Evolutionary conservation across 2,888 invertebrate species (phyloP).

Genomic region (Automeris io): DNA sequence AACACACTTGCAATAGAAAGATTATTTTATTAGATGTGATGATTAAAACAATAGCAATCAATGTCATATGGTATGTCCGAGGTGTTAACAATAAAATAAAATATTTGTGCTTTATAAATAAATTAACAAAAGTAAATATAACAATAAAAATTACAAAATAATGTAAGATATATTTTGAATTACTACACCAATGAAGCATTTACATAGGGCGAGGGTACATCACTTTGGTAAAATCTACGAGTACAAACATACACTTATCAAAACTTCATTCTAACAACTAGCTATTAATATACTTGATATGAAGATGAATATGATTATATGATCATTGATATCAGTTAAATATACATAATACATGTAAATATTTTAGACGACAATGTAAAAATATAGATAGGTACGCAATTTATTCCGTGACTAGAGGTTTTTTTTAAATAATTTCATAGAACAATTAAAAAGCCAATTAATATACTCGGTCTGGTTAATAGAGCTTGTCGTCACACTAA

Average conservation of each 20-base stretch:
- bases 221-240: slow-evolving; percentile 30
- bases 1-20: slow-evolving; percentile 53
- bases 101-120: slow-evolving; percentile 73
- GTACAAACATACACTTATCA: slow-evolving; percentile 18
- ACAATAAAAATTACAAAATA: slow-evolving; percentile 58
- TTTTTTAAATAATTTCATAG: slow-evolving; percentile 12
- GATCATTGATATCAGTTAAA: slow-evolving; percentile 10
- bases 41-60: slow-evolving; percentile 70
- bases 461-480: slow-evolving; percentile 12
- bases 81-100: slow-evolving; percentile 73
- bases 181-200: slow-evolving; percentile 50
- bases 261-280: too few relatives aligned
- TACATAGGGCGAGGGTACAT: slow-evolving; percentile 62
- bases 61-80: slow-evolving; percentile 64
- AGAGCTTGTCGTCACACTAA: slow-evolving; percentile 25
- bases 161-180: slow-evolving; percentile 32
- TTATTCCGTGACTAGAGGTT: slow-evolving; percentile 55
- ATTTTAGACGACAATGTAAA: slow-evolving; percentile 31
- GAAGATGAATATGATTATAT: slow-evolving; percentile 20
- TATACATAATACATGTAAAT: slow-evolving; percentile 15
- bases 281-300: slow-evolving; percentile 14
- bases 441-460: slow-evolving; percentile 21
- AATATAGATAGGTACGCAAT: slow-evolving; percentile 33
- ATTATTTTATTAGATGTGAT: slow-evolving; percentile 75
- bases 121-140: slow-evolving; percentile 74